Conservation (phyloP, 2,797 vertebrate species). For the Rousettus madagascariensis region DNA sequence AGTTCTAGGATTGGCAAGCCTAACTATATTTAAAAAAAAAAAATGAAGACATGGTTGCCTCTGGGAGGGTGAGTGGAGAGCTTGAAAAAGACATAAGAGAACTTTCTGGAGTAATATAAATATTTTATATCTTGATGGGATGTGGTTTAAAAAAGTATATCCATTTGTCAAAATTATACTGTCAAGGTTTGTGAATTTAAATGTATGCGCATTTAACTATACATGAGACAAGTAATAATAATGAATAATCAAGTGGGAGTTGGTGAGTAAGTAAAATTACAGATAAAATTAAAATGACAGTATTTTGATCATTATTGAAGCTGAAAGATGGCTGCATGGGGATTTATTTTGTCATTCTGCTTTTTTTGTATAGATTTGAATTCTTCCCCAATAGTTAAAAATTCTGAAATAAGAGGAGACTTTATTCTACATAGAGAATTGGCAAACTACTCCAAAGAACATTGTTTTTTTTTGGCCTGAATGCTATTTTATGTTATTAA, state of each 20-base stretch:
- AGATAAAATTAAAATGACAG: not conserved
- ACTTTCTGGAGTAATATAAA: not conserved
- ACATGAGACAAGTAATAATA: not conserved
- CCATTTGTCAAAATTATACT: not conserved
- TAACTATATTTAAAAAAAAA: not conserved
- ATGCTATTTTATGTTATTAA: conserved; percentile 40
- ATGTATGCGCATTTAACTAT: not conserved
- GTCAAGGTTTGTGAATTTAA: not conserved
- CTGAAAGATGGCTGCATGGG: not conserved
- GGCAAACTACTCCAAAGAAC: not conserved
- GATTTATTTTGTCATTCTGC: not conserved
- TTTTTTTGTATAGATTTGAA: not conserved
- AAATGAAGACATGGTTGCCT: not conserved
- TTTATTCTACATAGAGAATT: not conserved
- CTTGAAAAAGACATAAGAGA: not conserved
- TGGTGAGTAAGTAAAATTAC: not conserved
- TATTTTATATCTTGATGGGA: not conserved
- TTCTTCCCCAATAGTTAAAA: conserved; percentile 19
- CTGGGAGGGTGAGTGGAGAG: not conserved
- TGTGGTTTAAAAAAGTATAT: not conserved
- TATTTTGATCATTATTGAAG: not conserved
- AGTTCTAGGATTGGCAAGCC: not conserved
- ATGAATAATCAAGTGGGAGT: not conserved
- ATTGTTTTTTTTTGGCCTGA: not conserved
- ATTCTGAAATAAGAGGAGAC: not conserved